Conservation (phyloP, 2,888 invertebrate genomes). For the Dendrolimus pini region DNA sequence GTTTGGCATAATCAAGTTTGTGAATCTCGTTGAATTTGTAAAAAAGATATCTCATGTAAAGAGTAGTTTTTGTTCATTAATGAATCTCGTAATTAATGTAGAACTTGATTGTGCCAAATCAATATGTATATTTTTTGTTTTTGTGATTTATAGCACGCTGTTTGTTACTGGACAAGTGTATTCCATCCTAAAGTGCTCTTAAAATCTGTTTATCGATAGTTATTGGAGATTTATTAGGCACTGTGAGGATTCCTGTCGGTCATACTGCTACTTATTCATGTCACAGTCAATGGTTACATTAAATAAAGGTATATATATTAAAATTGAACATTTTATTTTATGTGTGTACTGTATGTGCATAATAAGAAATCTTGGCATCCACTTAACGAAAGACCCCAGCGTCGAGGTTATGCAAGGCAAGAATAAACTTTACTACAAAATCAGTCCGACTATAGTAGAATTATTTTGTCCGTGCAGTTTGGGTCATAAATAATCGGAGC, state of each 20-base stretch:
- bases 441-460: too few relatives aligned
- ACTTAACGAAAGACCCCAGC: too few relatives aligned
- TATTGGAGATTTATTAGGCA: conserved; percentile 38
- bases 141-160: conserved; percentile 41
- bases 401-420: too few relatives aligned
- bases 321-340: conserved; percentile 20
- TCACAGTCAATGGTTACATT: conserved; percentile 61
- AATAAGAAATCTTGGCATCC: too few relatives aligned
- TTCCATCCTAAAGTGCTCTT: conserved; percentile 76
- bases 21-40: conserved; percentile 25
- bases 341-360: background rate
- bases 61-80: conserved; percentile 2
- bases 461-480: too few relatives aligned
- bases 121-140: conserved; percentile 39
- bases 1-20: conserved; percentile 51
- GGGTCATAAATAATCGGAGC: too few relatives aligned
- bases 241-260: conserved; percentile 26
- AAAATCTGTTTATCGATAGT: conserved; percentile 57
- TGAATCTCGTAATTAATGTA: conserved; percentile 24
- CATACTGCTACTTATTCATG: conserved; percentile 45
- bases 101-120: conserved; percentile 39
- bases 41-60: background rate
- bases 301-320: conserved; percentile 39
- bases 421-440: too few relatives aligned
- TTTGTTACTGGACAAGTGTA: conserved; percentile 59